These are phyloP conservation scores for Ophraella communa DNA, from an alignment of 2,888 invertebrate species.

Conservation along the genomic window DNA sequence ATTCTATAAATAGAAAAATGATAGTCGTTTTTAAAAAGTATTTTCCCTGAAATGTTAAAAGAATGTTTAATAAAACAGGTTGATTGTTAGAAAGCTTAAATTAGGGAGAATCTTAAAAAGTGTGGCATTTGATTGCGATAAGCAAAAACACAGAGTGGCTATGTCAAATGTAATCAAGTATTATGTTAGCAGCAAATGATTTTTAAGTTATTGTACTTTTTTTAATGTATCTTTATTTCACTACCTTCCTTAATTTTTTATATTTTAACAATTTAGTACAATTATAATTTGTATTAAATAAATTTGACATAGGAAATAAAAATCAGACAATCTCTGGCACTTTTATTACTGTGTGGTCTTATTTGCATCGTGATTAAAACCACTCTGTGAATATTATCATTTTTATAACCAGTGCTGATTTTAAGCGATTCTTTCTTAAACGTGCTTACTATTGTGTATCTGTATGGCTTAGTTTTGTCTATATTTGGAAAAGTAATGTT, in stretches of 20 bases:
- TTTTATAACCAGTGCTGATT: no score
- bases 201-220: slow-evolving; percentile 6
- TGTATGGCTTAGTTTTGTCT: slow-evolving; percentile 5
- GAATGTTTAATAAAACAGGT: slow-evolving; percentile 19
- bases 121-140: background rate
- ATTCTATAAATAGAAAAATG: slow-evolving; percentile 27
- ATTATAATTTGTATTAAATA: background rate
- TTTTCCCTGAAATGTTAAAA: slow-evolving; percentile 27
- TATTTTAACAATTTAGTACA: background rate
- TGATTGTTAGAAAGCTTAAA: slow-evolving; percentile 24
- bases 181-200: background rate
- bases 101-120: slow-evolving; percentile 1
- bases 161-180: slow-evolving; percentile 7
- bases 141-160: slow-evolving; percentile 11
- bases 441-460: no score
- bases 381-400: no score
- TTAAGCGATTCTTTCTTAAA: no score
- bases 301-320: no score
- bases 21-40: slow-evolving; percentile 22
- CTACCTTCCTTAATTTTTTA: no score
- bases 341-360: no score
- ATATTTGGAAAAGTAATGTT: slow-evolving; percentile 12
- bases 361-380: no score
- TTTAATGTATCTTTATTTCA: no score
- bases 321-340: no score